Evolutionary conservation across 1,140 invertebrate genomes (phyloP).

Genomic region (Drosophila arawakana): DNA sequence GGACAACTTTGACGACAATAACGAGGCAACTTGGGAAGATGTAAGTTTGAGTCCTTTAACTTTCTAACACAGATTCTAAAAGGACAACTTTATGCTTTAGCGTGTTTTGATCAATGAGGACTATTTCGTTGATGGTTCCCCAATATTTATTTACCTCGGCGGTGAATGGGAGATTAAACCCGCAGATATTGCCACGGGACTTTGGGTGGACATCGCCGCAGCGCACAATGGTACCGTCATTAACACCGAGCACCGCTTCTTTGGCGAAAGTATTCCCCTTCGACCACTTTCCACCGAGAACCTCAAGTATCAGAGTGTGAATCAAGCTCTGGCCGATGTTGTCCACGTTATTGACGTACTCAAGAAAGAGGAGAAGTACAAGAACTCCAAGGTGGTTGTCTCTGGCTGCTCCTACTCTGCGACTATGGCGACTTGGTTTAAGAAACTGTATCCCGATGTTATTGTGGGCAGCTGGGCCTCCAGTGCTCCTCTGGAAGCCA

Average conservation of each 20-base stretch:
- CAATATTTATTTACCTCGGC: slow-evolving; percentile 88
- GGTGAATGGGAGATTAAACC: slow-evolving; percentile 87
- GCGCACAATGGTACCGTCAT: slow-evolving; percentile 88
- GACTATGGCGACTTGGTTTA: slow-evolving; percentile 90
- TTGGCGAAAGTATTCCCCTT: slow-evolving; percentile 91
- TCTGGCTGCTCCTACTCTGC: slow-evolving; percentile 94
- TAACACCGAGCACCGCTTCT: slow-evolving; percentile 93
- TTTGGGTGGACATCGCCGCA: slow-evolving; percentile 87
- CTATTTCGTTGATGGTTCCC: slow-evolving; percentile 85
- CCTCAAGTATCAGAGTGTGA: slow-evolving; percentile 88
- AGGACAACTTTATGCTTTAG: slow-evolving; percentile 9
- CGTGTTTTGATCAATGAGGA: slow-evolving; percentile 87
- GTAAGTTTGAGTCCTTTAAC: slow-evolving; percentile 22
- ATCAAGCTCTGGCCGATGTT: slow-evolving; percentile 91
- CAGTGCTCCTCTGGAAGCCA: slow-evolving; percentile 89
- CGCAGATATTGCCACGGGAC: slow-evolving; percentile 85
- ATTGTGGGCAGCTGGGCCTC: slow-evolving; percentile 88
- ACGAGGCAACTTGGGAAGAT: slow-evolving; percentile 88
- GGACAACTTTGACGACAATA: slow-evolving; percentile 89
- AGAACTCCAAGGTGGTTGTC: slow-evolving; percentile 85
- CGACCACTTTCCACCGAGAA: slow-evolving; percentile 86
- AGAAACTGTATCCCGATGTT: slow-evolving; percentile 91
- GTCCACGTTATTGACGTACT: slow-evolving; percentile 88
- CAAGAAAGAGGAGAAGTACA: slow-evolving; percentile 84
- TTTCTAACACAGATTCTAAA: not conserved